These are phyloP conservation scores for Limnodromus scolopaceus DNA, from an alignment of 2,797 vertebrate genomes.

Conservation along the genomic window DNA sequence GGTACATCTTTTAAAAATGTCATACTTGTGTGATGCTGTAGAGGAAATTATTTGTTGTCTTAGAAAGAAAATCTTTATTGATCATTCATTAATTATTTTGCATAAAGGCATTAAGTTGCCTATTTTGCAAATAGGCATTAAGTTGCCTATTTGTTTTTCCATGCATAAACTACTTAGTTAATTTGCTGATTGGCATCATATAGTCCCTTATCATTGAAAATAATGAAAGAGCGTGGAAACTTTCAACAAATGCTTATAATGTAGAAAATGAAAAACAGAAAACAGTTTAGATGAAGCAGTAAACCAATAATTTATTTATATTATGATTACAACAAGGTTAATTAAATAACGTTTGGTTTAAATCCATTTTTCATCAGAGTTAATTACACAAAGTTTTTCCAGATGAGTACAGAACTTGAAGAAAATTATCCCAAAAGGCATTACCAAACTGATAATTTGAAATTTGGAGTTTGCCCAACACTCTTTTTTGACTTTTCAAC, in stretches of 20 bases:
- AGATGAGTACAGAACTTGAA: not conserved
- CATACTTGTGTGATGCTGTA: not conserved
- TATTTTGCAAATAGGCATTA: no score
- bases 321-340: not conserved
- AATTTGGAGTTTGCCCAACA: not conserved
- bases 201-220: not conserved
- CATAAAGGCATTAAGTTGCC: not conserved
- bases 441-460: not conserved
- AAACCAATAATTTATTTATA: not conserved
- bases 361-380: not conserved
- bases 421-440: not conserved
- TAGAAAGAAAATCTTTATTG: not conserved
- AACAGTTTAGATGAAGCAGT: not conserved
- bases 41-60: not conserved
- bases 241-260: not conserved
- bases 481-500: not conserved
- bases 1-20: not conserved
- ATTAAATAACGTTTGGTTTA: not conserved
- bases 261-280: not conserved
- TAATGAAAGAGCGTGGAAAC: not conserved
- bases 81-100: not conserved
- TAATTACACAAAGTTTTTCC: not conserved
- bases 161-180: not conserved
- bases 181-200: not conserved
- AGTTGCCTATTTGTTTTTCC: not conserved